These are phyloP conservation scores for Sylvilagus floridanus DNA, from an alignment of 2,797 vertebrate species.

Conservation along the genomic window DNA sequence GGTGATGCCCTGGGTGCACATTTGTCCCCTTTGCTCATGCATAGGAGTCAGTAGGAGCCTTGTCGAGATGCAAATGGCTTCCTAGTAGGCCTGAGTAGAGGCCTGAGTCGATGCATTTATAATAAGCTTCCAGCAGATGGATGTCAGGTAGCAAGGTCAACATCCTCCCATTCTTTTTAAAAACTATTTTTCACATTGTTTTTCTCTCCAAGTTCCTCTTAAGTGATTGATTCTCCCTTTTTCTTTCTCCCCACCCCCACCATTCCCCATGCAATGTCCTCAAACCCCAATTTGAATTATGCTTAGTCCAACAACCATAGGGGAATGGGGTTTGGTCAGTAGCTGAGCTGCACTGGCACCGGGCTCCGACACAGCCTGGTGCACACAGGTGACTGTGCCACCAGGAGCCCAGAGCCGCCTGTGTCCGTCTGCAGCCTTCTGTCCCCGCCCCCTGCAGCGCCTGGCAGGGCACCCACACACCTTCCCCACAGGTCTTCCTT, in stretches of 20 bases:
- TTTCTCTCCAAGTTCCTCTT: conserved; percentile 28
- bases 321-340: background rate
- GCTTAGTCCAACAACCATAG: background rate
- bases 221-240: background rate
- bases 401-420: background rate
- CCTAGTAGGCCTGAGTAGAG: background rate
- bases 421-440: background rate
- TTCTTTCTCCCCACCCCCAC: background rate
- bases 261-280: too few species aligned
- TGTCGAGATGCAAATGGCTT: background rate
- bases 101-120: background rate
- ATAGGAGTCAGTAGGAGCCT: background rate
- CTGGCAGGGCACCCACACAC: background rate
- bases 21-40: background rate
- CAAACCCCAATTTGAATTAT: background rate
- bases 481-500: too few species aligned
- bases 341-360: background rate
- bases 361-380: background rate
- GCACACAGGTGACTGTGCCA: background rate
- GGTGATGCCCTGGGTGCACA: background rate
- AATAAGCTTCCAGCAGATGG: background rate
- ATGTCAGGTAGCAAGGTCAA: background rate
- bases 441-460: background rate
- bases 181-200: background rate
- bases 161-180: background rate